phyloP scores from a whole-genome alignment of 2,797 vertebrate genomes.

The Sebastes steindachneri region DNA sequence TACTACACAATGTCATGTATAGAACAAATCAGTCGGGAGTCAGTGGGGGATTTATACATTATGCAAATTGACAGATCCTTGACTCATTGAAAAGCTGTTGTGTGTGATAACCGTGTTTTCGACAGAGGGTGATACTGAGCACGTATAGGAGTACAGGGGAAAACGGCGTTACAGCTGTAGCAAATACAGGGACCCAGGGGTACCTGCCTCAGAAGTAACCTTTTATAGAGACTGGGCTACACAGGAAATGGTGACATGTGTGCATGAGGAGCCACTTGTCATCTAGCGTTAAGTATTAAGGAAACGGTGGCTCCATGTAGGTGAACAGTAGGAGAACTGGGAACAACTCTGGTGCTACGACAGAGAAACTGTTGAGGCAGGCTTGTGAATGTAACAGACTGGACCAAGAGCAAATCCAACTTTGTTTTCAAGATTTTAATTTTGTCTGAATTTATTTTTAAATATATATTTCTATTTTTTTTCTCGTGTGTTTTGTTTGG shows the following conservation, averaged over 20 bases:
- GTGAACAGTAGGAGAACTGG: conserved; percentile 8
- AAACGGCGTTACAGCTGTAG: conserved; percentile 35
- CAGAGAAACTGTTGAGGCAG: conserved; percentile 16
- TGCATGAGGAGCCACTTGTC: neutral
- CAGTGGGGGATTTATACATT: conserved; percentile 1
- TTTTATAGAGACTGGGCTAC: neutral
- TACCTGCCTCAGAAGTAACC: neutral
- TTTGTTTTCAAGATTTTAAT: conserved; percentile 7
- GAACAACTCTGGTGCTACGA: conserved; percentile 60
- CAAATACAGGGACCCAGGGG: conserved; percentile 24
- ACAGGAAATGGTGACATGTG: neutral
- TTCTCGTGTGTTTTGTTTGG: conserved; percentile 14
- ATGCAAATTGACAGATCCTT: neutral
- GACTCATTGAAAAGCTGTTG: conserved; percentile 10
- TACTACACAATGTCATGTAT: conserved; percentile 1
- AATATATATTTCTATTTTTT: neutral
- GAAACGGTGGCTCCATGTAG: conserved; percentile 2
- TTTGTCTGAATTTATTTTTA: neutral
- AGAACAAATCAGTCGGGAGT: conserved; percentile 20
- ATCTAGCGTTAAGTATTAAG: conserved; percentile 12
- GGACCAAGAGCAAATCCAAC: conserved; percentile 65
- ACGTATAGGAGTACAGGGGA: neutral
- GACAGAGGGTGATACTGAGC: neutral
- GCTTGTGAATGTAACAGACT: conserved; percentile 56
- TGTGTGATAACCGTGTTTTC: neutral